These are phyloP conservation scores for Orthosia gothica DNA, from an alignment of 2,888 invertebrate species.

Conservation along the genomic window DNA sequence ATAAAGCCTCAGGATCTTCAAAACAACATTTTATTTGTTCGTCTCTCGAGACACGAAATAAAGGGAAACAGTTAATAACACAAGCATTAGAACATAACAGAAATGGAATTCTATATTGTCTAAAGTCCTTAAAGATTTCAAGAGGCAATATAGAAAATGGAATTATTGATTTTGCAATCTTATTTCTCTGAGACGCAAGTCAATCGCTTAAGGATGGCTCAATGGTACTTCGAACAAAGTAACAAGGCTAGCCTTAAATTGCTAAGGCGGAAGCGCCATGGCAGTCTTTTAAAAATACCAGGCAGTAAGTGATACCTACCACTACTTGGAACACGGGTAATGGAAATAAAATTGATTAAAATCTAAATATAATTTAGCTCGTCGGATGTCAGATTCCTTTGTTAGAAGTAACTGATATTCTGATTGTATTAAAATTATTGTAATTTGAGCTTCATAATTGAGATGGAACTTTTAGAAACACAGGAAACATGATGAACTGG, in stretches of 20 bases:
- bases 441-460: not conserved
- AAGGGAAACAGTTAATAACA: no score
- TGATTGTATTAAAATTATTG: not conserved
- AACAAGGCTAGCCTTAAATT: not conserved
- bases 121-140: not conserved
- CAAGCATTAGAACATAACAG: not conserved
- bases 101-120: not conserved
- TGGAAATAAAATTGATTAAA: conserved; percentile 32
- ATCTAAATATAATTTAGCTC: conserved; percentile 32
- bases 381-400: conserved; percentile 23
- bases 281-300: conserved; percentile 7
- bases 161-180: no score
- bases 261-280: not conserved
- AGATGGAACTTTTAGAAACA: not conserved
- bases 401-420: conserved; percentile 1
- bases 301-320: not conserved
- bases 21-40: no score
- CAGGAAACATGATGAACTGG: no score
- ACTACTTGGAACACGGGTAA: not conserved
- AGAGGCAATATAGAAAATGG: not conserved
- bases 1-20: no score
- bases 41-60: no score
- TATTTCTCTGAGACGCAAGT: not conserved
- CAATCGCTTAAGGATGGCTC: not conserved
- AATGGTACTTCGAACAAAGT: not conserved